Evolutionary conservation across 92 coral and sea anemone genomes (phyloP).

Genomic region (Epizoanthus ramosus): DNA sequence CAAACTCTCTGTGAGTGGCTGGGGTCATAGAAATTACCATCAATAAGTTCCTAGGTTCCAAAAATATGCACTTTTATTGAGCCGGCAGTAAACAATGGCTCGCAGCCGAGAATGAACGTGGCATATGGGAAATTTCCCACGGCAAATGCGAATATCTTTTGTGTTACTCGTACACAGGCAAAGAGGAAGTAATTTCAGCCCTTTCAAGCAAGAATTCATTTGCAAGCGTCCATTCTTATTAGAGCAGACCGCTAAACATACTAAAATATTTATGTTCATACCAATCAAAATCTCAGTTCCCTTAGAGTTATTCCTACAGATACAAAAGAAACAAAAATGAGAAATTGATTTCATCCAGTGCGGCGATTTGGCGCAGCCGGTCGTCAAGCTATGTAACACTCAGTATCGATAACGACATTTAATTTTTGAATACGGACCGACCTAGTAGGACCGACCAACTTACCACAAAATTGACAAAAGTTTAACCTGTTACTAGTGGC

Average conservation of each 20-base stretch:
- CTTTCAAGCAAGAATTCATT: conserved; percentile 38
- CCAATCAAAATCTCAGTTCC: conserved; percentile 16
- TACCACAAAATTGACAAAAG: background rate
- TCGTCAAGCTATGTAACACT: too few species aligned
- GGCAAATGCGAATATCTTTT: conserved; percentile 28
- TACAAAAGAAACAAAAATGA: background rate
- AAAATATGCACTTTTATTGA: conserved; percentile 50
- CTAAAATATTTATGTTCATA: conserved; percentile 34
- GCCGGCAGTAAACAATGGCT: conserved; percentile 27
- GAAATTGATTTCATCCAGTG: background rate
- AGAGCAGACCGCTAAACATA: conserved; percentile 48
- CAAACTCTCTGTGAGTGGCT: conserved; percentile 38
- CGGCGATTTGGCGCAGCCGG: background rate
- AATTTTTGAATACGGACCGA: background rate
- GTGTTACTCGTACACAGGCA: conserved; percentile 20
- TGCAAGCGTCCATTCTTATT: conserved; percentile 26
- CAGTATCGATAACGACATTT: too few species aligned
- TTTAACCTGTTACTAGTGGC: background rate
- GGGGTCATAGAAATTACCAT: conserved; percentile 65
- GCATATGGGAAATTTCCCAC: conserved; percentile 28
- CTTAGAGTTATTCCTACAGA: conserved; percentile 4
- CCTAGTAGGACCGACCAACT: too few species aligned
- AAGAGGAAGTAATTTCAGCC: conserved; percentile 30
- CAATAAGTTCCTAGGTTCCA: conserved; percentile 66
- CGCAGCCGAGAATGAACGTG: conserved; percentile 13